These are phyloP conservation scores for Ceratina australensis DNA, from an alignment of 1,140 invertebrate species.

Conservation along the genomic window DNA sequence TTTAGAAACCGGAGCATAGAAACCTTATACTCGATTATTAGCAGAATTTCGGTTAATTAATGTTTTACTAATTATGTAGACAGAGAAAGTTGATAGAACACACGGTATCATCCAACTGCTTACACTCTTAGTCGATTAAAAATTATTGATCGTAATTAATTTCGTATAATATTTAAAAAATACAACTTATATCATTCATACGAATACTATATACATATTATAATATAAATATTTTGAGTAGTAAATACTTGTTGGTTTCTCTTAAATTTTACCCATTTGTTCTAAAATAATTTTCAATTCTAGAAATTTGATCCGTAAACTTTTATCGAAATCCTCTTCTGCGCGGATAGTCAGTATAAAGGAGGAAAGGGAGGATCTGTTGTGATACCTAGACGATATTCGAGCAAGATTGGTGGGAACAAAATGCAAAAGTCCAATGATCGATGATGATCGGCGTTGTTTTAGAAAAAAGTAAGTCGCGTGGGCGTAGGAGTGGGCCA, in stretches of 20 bases:
- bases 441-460: slow-evolving; percentile 64
- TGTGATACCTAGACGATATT: background rate
- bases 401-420: background rate
- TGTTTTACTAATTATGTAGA: background rate
- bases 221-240: too few relatives aligned
- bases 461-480: slow-evolving; percentile 79
- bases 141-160: background rate
- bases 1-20: background rate
- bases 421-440: background rate
- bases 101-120: too few relatives aligned
- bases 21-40: background rate
- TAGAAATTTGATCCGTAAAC: too few relatives aligned
- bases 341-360: background rate
- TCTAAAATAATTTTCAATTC: too few relatives aligned
- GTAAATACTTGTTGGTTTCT: too few relatives aligned
- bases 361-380: background rate
- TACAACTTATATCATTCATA: background rate
- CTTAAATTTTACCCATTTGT: too few relatives aligned
- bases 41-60: background rate
- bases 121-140: too few relatives aligned
- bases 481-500: slow-evolving; percentile 75
- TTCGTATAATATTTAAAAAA: background rate
- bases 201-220: too few relatives aligned
- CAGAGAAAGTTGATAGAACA: background rate
- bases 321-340: too few relatives aligned